phyloP scores from a whole-genome alignment of 2,797 vertebrate genomes.

The Buceros bicornis region DNA sequence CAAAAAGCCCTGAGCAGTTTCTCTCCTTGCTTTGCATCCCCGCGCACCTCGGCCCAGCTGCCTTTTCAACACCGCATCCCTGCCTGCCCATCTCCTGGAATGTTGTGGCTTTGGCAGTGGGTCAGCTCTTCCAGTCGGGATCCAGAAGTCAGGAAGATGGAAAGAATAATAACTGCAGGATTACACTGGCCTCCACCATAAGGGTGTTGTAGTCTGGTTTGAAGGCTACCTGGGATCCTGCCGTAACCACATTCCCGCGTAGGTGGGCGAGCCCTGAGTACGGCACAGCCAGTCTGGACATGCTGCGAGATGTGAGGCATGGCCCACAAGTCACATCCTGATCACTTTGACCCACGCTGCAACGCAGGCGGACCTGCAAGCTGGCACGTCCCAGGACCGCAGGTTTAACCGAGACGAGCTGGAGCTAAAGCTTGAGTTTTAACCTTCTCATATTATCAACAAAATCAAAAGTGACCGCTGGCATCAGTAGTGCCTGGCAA shows the following conservation, averaged over 20 bases:
- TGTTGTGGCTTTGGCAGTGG: rapidly evolving
- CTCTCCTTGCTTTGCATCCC: rapidly evolving
- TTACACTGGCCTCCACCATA: rapidly evolving
- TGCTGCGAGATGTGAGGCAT: neutral
- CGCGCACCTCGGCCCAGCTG: neutral
- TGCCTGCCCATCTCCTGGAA: neutral
- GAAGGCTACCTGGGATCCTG: neutral
- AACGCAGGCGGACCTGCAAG: neutral
- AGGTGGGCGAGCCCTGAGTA: neutral
- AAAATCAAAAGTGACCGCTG: neutral
- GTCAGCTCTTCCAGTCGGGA: neutral
- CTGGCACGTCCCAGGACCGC: too few relatives aligned
- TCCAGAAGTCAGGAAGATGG: neutral
- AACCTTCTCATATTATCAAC: neutral
- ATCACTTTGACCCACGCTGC: neutral
- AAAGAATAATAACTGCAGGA: neutral
- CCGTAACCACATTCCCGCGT: rapidly evolving
- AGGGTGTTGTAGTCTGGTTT: neutral
- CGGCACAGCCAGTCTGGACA: neutral
- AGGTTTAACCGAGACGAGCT: neutral
- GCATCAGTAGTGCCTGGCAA: neutral
- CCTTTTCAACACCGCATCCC: neutral
- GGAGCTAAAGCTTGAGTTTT: neutral
- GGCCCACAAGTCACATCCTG: neutral
- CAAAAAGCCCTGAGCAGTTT: neutral